Evolutionary conservation across 2,888 invertebrate species (phyloP).

Genomic region (Mycalesis mineus): DNA sequence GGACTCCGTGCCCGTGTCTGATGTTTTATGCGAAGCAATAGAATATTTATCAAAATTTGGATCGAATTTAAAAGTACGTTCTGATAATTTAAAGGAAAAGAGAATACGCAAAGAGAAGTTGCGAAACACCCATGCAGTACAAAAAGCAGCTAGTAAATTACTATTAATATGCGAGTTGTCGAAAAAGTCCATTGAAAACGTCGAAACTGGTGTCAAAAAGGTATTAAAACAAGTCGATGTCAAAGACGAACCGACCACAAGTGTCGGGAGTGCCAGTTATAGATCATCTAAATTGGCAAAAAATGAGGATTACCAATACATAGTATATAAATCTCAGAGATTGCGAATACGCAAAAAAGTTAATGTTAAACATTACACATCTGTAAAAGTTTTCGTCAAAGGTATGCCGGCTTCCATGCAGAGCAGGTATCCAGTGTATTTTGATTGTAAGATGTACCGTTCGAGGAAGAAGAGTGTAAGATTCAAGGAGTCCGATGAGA

Average conservation of each 20-base stretch:
- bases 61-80: conserved; percentile 58
- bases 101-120: conserved; percentile 58
- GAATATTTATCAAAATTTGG: conserved; percentile 71
- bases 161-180: conserved; percentile 48
- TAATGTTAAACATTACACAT: conserved; percentile 51
- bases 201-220: conserved; percentile 42
- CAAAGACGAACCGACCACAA: too few species aligned
- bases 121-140: conserved; percentile 59
- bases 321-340: too few species aligned
- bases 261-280: too few species aligned
- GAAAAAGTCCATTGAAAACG: conserved; percentile 61
- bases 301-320: too few species aligned
- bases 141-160: conserved; percentile 64
- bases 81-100: conserved; percentile 54
- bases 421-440: conserved; percentile 60
- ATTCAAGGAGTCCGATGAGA: neutral
- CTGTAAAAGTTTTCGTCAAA: conserved; percentile 53
- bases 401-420: conserved; percentile 44
- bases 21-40: conserved; percentile 64
- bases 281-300: too few species aligned
- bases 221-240: too few species aligned
- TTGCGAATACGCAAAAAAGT: conserved; percentile 29
- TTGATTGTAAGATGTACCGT: conserved; percentile 55
- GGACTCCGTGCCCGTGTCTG: conserved; percentile 40
- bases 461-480: conserved; percentile 35